Percentiles rank a stretch among this genome's conserved stretches.
Conservation (phyloP, 53 echinoderm and acorn worm species). For the Paracentrotus lividus region DNA sequence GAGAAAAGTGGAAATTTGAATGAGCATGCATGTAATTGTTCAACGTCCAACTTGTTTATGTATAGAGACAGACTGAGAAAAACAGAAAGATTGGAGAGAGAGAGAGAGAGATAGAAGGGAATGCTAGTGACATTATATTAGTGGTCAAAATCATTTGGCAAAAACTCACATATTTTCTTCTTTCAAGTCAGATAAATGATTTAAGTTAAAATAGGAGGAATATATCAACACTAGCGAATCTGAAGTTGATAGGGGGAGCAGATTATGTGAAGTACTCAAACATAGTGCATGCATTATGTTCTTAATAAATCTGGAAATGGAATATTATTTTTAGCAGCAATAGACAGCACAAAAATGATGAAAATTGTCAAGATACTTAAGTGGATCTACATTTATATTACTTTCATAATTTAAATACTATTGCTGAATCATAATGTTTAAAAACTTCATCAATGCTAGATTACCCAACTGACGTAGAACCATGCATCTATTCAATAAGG, state of each 20-base stretch:
- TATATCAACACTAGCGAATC: neutral
- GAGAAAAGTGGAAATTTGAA: neutral
- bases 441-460: neutral
- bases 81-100: neutral
- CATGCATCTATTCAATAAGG: neutral
- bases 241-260: too few relatives aligned
- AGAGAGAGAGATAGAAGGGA: constrained; percentile 11
- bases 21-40: neutral
- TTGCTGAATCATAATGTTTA: neutral
- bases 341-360: neutral
- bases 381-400: neutral
- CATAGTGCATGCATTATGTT: too few relatives aligned
- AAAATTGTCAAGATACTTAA: neutral
- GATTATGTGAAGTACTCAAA: too few relatives aligned
- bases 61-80: neutral
- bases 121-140: neutral
- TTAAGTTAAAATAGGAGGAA: neutral
- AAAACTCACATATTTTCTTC: neutral
- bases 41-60: neutral
- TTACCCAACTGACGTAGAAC: neutral
- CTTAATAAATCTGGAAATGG: too few relatives aligned
- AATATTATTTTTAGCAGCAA: too few relatives aligned
- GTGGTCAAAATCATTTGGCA: neutral
- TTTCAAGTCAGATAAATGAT: neutral
- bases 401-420: neutral